A percentile compares a stretch with the other conserved stretches of the same genome.
These are phyloP conservation scores for Pristionchus exspectatus DNA, from an alignment of 2,888 invertebrate genomes.

Conservation along the genomic window DNA sequence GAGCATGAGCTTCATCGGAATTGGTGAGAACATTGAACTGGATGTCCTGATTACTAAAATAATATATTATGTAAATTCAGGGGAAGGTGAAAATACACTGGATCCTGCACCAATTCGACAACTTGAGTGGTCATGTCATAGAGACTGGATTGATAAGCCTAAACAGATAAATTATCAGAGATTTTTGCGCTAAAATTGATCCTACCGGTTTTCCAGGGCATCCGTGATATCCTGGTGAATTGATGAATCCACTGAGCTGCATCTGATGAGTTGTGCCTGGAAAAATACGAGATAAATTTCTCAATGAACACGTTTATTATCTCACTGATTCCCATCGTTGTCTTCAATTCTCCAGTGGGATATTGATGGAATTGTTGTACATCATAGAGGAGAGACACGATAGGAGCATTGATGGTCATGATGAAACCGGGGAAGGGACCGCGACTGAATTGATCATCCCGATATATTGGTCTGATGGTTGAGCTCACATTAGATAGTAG, in stretches of 20 bases:
- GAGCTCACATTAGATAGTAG: background rate
- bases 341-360: background rate
- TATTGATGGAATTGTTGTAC: constrained; percentile 8
- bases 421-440: constrained; percentile 20
- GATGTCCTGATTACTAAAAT: background rate
- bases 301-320: background rate
- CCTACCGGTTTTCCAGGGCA: background rate
- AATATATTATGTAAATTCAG: background rate
- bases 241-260: background rate
- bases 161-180: background rate
- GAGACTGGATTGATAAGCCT: constrained; percentile 9
- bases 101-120: background rate
- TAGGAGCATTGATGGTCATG: background rate
- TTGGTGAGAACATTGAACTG: background rate
- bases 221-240: constrained; percentile 24
- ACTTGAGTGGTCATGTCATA: background rate
- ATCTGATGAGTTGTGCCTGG: constrained; percentile 6
- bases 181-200: background rate
- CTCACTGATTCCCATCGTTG: constrained; percentile 18
- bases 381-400: constrained; percentile 31
- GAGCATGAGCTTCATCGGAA: background rate
- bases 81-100: background rate
- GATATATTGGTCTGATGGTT: background rate
- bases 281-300: background rate
- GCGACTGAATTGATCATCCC: background rate